Percentiles rank a stretch among this genome's conserved stretches.
phyloP scores from a whole-genome alignment of 2,797 vertebrate genomes.

The Streptopelia turtur region DNA sequence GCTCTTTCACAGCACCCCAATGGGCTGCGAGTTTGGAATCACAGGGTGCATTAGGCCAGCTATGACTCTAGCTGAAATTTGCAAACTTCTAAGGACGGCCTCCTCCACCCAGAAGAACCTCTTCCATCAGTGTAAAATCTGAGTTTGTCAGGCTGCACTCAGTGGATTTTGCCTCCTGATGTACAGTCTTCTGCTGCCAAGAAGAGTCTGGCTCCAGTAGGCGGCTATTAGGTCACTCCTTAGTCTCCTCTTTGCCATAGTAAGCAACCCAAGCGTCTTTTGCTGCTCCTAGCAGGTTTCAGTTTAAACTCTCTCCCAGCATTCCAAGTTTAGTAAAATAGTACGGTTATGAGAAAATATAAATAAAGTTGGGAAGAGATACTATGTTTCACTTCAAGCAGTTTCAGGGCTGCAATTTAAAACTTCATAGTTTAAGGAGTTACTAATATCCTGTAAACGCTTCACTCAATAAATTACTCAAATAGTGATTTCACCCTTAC shows the following conservation, averaged over 20 bases:
- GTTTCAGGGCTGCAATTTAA: neutral
- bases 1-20: fast-evolving
- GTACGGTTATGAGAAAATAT: neutral
- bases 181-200: neutral
- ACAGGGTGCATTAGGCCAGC: fast-evolving
- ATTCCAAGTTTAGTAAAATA: neutral
- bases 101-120: neutral
- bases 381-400: neutral
- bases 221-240: neutral
- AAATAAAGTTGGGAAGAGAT: neutral
- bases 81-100: neutral
- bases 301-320: neutral
- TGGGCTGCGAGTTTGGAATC: fast-evolving
- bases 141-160: neutral
- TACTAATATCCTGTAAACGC: neutral
- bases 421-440: neutral
- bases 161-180: neutral
- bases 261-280: neutral
- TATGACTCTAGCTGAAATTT: neutral
- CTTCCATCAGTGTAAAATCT: neutral
- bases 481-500: neutral
- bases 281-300: neutral
- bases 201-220: neutral
- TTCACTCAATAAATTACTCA: neutral
- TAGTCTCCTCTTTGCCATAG: neutral